Evolutionary conservation across 2,888 invertebrate genomes (phyloP).

Genomic region (Phaedon cochleariae): DNA sequence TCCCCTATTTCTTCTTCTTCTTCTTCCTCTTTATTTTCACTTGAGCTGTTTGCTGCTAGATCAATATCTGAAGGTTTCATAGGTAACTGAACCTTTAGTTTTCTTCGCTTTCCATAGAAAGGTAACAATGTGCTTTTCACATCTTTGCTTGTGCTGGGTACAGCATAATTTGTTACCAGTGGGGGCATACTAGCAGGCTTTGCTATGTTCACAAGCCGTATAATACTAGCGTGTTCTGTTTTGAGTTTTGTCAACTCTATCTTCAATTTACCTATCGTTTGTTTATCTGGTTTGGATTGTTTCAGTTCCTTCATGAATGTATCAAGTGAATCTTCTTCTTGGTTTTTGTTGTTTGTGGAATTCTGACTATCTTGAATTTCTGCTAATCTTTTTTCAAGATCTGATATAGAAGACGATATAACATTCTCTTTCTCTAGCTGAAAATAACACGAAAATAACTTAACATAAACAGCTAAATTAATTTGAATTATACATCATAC

Average conservation of each 20-base stretch:
- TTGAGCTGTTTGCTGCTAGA: too few relatives aligned
- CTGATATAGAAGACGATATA: slow-evolving; percentile 65
- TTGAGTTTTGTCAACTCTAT: slow-evolving; percentile 74
- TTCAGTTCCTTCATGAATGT: slow-evolving; percentile 79
- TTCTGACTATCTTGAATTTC: slow-evolving; percentile 58
- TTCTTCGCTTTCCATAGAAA: slow-evolving; percentile 67
- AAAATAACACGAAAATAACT: too few relatives aligned
- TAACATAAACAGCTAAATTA: too few relatives aligned
- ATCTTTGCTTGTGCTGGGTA: slow-evolving; percentile 36
- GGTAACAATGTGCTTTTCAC: slow-evolving; percentile 51
- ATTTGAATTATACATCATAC: slow-evolving; percentile 59
- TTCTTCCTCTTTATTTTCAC: slow-evolving; percentile 65
- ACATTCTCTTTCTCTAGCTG: slow-evolving; percentile 71
- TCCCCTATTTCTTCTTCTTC: slow-evolving; percentile 50
- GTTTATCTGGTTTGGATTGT: slow-evolving; percentile 64
- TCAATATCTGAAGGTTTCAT: slow-evolving; percentile 36
- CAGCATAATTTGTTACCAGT: slow-evolving; percentile 53
- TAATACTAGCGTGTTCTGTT: slow-evolving; percentile 72
- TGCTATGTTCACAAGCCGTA: slow-evolving; percentile 78
- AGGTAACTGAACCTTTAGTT: slow-evolving; percentile 64
- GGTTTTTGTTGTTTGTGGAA: slow-evolving; percentile 42
- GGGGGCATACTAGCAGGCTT: slow-evolving; percentile 73
- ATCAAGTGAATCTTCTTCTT: slow-evolving; percentile 80
- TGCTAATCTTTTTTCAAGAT: slow-evolving; percentile 67
- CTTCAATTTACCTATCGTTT: slow-evolving; percentile 73